These are phyloP conservation scores for Lepidotrigona ventralis DNA, from an alignment of 1,140 invertebrate genomes.

Conservation along the genomic window DNA sequence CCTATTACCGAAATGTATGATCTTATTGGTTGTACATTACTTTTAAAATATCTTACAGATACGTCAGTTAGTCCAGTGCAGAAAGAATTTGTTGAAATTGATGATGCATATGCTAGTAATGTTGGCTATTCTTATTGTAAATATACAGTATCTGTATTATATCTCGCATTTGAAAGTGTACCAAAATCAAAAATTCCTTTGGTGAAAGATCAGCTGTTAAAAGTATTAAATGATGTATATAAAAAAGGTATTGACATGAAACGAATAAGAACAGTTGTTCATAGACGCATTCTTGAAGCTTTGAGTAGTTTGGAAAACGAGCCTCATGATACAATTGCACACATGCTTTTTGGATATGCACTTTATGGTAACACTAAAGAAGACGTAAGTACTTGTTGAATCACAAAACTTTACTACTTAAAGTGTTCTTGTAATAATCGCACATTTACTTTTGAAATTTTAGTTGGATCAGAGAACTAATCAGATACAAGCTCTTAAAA, in stretches of 20 bases:
- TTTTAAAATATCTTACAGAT: constrained; percentile 92
- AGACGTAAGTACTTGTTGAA: constrained; percentile 83
- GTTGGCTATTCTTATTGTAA: constrained; percentile 86
- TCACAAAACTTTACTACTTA: neutral
- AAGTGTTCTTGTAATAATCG: constrained; percentile 17
- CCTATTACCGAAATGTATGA: constrained; percentile 81
- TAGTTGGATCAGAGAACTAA: constrained; percentile 88
- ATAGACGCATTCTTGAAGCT: constrained; percentile 86
- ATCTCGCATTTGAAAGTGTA: constrained; percentile 89
- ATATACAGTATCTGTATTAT: constrained; percentile 86
- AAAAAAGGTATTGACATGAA: constrained; percentile 87
- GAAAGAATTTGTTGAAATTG: constrained; percentile 90
- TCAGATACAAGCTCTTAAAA: constrained; percentile 83
- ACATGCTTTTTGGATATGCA: constrained; percentile 89
- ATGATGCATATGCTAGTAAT: constrained; percentile 90
- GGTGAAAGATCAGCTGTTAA: constrained; percentile 83
- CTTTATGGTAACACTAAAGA: constrained; percentile 88
- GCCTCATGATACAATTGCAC: constrained; percentile 88
- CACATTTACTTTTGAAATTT: constrained; percentile 53
- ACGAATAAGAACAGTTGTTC: constrained; percentile 86
- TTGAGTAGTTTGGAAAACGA: constrained; percentile 87
- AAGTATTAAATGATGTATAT: constrained; percentile 81
- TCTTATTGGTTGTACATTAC: constrained; percentile 84
- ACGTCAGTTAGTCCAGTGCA: constrained; percentile 92
- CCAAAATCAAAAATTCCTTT: constrained; percentile 84